Conservation (phyloP, 2,888 invertebrate species). For the Empis stercorea region DNA sequence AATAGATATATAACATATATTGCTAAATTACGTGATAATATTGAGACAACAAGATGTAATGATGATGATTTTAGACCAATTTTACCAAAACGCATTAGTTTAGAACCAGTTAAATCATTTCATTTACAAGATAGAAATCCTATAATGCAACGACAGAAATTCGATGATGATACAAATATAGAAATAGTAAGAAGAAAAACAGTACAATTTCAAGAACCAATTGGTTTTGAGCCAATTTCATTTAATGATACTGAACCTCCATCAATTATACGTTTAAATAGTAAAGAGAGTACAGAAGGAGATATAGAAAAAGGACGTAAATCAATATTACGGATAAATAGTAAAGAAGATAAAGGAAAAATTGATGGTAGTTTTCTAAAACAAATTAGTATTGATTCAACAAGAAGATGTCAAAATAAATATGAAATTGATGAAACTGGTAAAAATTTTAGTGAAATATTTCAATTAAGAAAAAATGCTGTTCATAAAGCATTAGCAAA, state of each 20-base stretch:
- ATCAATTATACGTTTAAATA: not conserved
- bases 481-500: not conserved
- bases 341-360: not conserved
- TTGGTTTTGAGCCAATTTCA: not conserved
- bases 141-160: not conserved
- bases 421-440: not conserved
- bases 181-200: not conserved
- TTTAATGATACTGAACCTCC: not conserved
- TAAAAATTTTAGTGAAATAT: not conserved
- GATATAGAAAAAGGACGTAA: not conserved
- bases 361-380: not conserved
- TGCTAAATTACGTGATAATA: conserved; percentile 35
- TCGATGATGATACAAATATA: no score
- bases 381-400: conserved; percentile 1
- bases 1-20: conserved; percentile 43
- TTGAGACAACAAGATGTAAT: conserved; percentile 3
- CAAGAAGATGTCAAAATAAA: not conserved
- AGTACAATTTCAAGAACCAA: not conserved
- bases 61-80: conserved; percentile 17
- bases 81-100: conserved; percentile 21
- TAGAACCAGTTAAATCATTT: conserved; percentile 17
- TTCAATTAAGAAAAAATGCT: not conserved
- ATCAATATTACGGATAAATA: not conserved
- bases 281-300: not conserved
- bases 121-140: conserved; percentile 1